Base-by-base conservation (phyloP, 2,113 vertebrate species). In the Eleginops maclovinus region DNA sequence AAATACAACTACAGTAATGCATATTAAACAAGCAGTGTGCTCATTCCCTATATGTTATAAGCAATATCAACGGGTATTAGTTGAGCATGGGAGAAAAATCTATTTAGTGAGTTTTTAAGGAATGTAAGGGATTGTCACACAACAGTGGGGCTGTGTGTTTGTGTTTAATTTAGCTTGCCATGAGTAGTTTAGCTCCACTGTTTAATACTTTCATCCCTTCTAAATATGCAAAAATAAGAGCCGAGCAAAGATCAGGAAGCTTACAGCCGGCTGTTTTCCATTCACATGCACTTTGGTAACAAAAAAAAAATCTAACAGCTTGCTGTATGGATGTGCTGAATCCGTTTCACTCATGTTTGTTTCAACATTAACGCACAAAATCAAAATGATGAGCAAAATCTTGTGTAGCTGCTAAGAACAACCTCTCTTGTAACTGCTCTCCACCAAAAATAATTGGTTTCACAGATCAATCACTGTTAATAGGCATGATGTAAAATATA, bases 131-230 rank as follows among this genome's bases (percentile, higher is more conserved):
- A 73, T 71, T 71, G 65, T 60, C 66, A 59, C 61, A 80, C 26
- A 75, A 73, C 78, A 70, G 60, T 17, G 4, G 50, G 49, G 2
- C 28, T 21, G 44, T 71, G 43, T 78, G 64, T 78, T 50, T 36
- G 31, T 46, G 71, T 79, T 75, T 74, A 60, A 60, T 69, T 75
- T 54, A 65, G 65, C 60, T 55, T 26, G 56, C 47, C 76, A 76
- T 72, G 66, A 84, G 81, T 56, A 72, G 70, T 71, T 84, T 40
- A 78, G 70, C 73, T 76, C 31, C 36, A 49, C 55, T 54, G 70
- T 72, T 83, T 70, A 84, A 83, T 84, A 77, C 81, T 82, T 79
- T 78, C 54, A 87, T 85, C 82, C 66, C 47, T 16, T 19, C 61
- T 78, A 81, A 88, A 85, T 68, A 72, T 75, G 63, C 78, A 78